These are phyloP conservation scores for Nebria ingens DNA, from an alignment of 1,140 invertebrate genomes.

Conservation along the genomic window DNA sequence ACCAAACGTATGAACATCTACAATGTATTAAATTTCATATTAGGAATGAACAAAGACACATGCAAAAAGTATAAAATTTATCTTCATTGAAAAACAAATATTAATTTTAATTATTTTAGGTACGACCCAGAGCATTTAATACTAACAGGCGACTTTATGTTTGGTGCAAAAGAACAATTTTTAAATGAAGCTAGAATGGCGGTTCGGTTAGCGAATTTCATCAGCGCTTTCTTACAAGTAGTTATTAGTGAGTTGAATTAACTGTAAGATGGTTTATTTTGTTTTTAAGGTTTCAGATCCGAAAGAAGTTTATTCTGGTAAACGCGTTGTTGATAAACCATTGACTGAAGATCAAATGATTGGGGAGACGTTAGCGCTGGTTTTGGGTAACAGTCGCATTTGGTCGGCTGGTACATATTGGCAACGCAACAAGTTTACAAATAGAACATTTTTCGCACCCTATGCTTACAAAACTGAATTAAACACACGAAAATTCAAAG, in stretches of 20 bases:
- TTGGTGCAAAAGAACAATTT: constrained; percentile 78
- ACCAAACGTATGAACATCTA: constrained; percentile 62
- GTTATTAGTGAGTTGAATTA: too few species aligned
- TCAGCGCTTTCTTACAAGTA: constrained; percentile 81
- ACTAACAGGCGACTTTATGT: constrained; percentile 74
- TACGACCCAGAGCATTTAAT: constrained; percentile 61
- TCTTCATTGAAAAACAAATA: neutral
- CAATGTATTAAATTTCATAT: constrained; percentile 64
- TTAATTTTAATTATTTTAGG: constrained; percentile 33
- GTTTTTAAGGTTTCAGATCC: constrained; percentile 78
- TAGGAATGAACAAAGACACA: constrained; percentile 56
- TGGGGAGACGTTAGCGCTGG: constrained; percentile 80
- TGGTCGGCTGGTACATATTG: constrained; percentile 89
- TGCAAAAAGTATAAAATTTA: constrained; percentile 49
- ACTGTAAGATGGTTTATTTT: neutral
- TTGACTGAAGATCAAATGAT: constrained; percentile 92
- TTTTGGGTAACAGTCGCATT: constrained; percentile 84
- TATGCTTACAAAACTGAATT: constrained; percentile 82
- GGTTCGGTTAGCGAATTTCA: constrained; percentile 85
- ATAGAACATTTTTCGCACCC: constrained; percentile 85
- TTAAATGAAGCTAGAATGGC: constrained; percentile 94
- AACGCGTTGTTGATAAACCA: constrained; percentile 74
- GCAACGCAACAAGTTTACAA: constrained; percentile 92
- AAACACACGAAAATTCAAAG: constrained; percentile 72
- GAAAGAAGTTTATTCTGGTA: constrained; percentile 88